Percentiles rank a stretch among this genome's conserved stretches.
Conservation (phyloP, 2,888 invertebrate species). For the Alviniconcha strummeri region DNA sequence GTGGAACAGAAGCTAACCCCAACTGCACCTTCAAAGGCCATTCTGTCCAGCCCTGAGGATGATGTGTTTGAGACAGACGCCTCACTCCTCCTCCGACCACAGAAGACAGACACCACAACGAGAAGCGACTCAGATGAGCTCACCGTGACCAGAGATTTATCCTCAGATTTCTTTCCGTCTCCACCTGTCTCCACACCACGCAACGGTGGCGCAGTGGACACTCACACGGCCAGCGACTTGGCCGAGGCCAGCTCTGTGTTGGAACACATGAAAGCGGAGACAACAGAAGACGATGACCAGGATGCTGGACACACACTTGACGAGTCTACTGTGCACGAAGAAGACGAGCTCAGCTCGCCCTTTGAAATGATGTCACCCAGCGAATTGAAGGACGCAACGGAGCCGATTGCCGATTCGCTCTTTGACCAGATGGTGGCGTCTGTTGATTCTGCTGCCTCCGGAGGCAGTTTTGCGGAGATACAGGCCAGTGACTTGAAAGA, state of each 20-base stretch:
- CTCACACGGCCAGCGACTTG: slow-evolving; percentile 50
- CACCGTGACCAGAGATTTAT: slow-evolving; percentile 39
- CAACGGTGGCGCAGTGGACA: slow-evolving; percentile 40
- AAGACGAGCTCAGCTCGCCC: slow-evolving; percentile 62
- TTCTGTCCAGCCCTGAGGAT: slow-evolving; percentile 73
- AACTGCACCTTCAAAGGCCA: slow-evolving; percentile 70
- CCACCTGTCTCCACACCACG: slow-evolving; percentile 65
- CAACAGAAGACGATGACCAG: slow-evolving; percentile 21
- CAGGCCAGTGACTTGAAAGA: not conserved
- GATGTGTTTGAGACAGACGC: slow-evolving; percentile 73
- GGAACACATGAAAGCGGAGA: slow-evolving; percentile 44
- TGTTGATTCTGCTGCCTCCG: slow-evolving; percentile 41
- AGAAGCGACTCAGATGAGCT: slow-evolving; percentile 46
- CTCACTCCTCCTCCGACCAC: slow-evolving; percentile 38
- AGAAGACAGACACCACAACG: slow-evolving; percentile 50
- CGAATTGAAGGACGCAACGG: slow-evolving; percentile 48
- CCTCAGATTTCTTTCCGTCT: slow-evolving; percentile 51
- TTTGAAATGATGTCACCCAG: slow-evolving; percentile 67
- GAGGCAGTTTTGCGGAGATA: slow-evolving; percentile 35
- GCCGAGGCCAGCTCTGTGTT: slow-evolving; percentile 54
- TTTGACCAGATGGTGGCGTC: slow-evolving; percentile 33
- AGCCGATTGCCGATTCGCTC: slow-evolving; percentile 33
- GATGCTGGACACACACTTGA: slow-evolving; percentile 31
- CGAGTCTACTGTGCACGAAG: slow-evolving; percentile 42
- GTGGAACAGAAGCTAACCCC: slow-evolving; percentile 79